Evolutionary conservation across 2,113 vertebrate species (phyloP), one percentile per base, ranked within the genome.

Genomic region (Zapornia atra): DNA sequence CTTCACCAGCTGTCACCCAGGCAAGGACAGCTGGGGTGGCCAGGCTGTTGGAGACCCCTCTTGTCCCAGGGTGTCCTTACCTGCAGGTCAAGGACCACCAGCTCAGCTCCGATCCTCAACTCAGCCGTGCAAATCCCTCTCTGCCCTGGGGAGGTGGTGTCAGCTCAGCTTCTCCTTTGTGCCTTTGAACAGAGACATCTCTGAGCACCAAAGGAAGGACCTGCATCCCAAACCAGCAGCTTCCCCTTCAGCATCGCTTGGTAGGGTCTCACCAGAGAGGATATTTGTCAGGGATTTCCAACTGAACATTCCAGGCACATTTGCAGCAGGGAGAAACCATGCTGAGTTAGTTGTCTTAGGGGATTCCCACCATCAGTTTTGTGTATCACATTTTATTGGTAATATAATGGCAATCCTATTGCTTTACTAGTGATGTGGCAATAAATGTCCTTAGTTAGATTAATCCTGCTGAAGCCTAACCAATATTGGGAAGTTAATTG

Each of bases 321-420:
- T 25, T 69, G 53, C 26, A 15, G 26, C 11, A 6, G 3, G 11
- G 56, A 84, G 22, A 44, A 72, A 11, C 2, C 5, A 9, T 34
- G 0, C 22, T 5, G 34, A 56, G 13, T 2, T 1, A 56, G 13
- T 2, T 1, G 13, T 3, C 18, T 12, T 2, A 34, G 2, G 13
- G 19, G 31, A 8, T 54, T 80, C 44, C 38, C 51, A 46, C 19
- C 20, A 5, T 5, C 24, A 0, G 34, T 11, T 77, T 44, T 38
- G 5, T 9, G 3, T 6, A 6, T 12, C 33, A 2, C 34, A 2
- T n/a, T 77, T 84, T 71, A 48, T 40, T 24, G 33, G 40, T 29
- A 42, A 14, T 5, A 4, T 29, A n/a, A 61, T 61, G 50, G 11
- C 26, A 68, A 3, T 33, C 29, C 36, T 25, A 6, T 4, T 42